phyloP scores from a whole-genome alignment of 2,113 vertebrate genomes.

The Epinephelus fuscoguttatus region DNA sequence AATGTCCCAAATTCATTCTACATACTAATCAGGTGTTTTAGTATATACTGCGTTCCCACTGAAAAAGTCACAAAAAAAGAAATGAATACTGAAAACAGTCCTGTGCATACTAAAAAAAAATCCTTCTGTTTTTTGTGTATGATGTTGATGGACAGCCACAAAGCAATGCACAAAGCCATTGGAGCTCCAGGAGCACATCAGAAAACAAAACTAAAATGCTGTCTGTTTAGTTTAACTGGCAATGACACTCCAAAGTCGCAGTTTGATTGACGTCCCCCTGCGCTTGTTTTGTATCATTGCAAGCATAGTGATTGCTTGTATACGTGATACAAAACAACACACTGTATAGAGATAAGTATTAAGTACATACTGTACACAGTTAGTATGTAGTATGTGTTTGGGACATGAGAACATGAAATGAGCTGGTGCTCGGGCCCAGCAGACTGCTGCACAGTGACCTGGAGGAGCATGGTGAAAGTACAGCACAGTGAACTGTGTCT shows the following conservation, averaged over 20 bases:
- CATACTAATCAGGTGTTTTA: background rate
- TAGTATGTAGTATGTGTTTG: background rate
- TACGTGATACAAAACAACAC: background rate
- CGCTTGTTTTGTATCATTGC: background rate
- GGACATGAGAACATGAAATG: background rate
- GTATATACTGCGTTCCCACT: background rate
- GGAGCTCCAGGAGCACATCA: background rate
- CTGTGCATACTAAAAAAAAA: background rate
- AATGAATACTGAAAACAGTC: background rate
- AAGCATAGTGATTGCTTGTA: background rate
- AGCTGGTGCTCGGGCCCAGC: background rate
- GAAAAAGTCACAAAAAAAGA: background rate
- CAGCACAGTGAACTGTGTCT: background rate
- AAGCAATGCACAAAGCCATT: background rate
- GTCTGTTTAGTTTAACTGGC: background rate
- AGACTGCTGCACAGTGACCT: background rate
- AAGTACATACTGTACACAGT: no score
- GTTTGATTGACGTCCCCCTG: background rate
- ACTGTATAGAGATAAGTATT: no score
- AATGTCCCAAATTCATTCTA: background rate
- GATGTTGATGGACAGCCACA: background rate
- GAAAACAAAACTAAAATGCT: background rate
- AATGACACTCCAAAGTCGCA: background rate
- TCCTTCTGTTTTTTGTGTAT: background rate
- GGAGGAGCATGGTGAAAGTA: background rate